Base-by-base conservation (phyloP, 2,888 invertebrate species). In the Cosmia pyralina region DNA sequence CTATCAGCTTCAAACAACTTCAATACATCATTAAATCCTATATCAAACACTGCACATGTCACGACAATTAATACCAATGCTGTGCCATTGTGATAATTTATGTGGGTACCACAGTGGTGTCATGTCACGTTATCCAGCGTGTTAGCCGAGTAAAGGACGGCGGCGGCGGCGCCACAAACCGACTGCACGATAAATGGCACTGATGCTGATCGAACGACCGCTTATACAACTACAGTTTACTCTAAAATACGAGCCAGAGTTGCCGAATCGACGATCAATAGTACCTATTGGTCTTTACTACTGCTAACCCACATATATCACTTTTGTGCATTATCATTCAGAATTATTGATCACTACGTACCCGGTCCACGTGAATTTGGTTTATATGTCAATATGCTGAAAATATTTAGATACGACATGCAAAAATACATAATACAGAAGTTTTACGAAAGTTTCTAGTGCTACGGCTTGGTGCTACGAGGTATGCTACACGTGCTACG, bases 101-200 rank as follows among this genome's bases (percentile, higher is more conserved):
- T 83, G 80, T 80, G 87, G 81, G 71, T 84, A 85, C 84, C 81
- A 84, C 81, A 82, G 84, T 72, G 86, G 87, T 90, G 92, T 92
- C 92, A 88, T 88, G 91, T 91, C 89, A 88, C 84, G 90, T 92
- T 92, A 92, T 89, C 91, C 93, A 88, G 87, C 81, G 82, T 87
- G 89, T 88, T 90, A 86, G 89, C 84, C 84, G 86, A 83, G 89
- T 90, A 90, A 92, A 86, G 89, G 88, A 93, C 90, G 89, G 88
- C 86, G 75, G 88, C 85, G 75, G 88, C 86, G 75, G 88, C 85
- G 75, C 83, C 88, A 84, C 88, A 87, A 86, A 88, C 87, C 86
- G 87, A 89, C 86, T 88, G 88, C 81, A 86, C 88, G 89, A 90
- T 91, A 90, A 91, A 92, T 91, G 89, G 88, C 87, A 79, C 86